Evolutionary conservation across 2,888 invertebrate species (phyloP), one percentile per base, ranked within the genome.

Genomic region (Eugnorisma glareosa): DNA sequence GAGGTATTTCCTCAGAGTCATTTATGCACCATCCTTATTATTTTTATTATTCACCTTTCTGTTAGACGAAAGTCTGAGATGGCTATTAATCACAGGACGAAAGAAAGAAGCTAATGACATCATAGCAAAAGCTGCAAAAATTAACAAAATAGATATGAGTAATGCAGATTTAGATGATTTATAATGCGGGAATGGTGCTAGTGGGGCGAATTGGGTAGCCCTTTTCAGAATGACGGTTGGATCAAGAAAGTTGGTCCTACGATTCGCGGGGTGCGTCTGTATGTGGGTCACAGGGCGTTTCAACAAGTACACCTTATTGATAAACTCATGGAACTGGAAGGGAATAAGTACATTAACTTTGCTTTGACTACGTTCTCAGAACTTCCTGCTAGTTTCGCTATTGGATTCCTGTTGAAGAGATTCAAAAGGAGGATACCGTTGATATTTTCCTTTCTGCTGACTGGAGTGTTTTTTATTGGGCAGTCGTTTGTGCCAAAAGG

Each of bases 291-390:
- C 90, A 35, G 87, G 84, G 28, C 85, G 88, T 0, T 91, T 91
- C 64, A 97, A 97, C 77, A 97, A 97, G 79, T 97, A 97, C 67
- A 97, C 97, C 81, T 97, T 98, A 89, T 97, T 91, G 11, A 94
- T 98, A 37, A 98, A 98, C 91, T 97, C 98, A 0, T 98, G 0
- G 96, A 97, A 0, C 93, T 98, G 70, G 97, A 97, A 69, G 98
- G 98, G 1, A 97, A 98, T 91, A 97, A 97, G 89, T 98, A 98
- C 90, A 89, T 97, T 8, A 98, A 98, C 91, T 98, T 98, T 90
- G 97, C 97, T 40, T 89, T 97, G 73, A 97, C 97, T 21, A 93
- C 97, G 0, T 87, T 97, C 18, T 95, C 97, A 28, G 97, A 94
- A 88, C 94, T 97, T 68, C 97, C 97, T 3, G 97, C 97, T 0